Percentiles rank a stretch among this genome's conserved stretches.
Evolutionary conservation across 2,113 vertebrate genomes (phyloP).

Genomic region (Gobio gobio): DNA sequence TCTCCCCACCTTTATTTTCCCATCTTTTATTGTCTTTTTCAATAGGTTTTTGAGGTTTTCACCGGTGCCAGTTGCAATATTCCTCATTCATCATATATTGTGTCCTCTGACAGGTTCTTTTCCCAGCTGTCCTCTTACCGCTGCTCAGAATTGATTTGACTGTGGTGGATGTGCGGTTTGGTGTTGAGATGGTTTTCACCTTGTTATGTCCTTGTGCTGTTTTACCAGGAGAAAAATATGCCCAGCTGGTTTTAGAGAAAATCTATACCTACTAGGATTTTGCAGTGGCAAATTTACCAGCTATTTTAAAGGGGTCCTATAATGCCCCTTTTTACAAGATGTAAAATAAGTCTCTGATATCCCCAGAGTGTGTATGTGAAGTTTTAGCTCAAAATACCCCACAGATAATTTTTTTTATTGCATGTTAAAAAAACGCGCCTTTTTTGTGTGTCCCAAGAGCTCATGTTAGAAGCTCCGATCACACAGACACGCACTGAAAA

Average conservation of each 20-base stretch:
- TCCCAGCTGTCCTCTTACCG: conserved; percentile 58
- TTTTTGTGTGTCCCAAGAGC: too few species aligned
- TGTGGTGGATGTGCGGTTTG: conserved; percentile 39
- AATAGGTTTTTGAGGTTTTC: conserved; percentile 40
- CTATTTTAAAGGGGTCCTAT: background rate
- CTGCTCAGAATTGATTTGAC: conserved; percentile 46
- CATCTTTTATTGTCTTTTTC: conserved; percentile 20
- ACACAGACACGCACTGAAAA: too few species aligned
- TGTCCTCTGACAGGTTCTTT: conserved; percentile 41
- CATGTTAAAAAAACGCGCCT: too few species aligned
- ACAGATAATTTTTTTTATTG: too few species aligned
- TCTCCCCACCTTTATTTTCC: conserved; percentile 20
- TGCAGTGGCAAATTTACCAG: background rate
- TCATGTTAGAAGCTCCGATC: too few species aligned
- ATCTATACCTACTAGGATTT: background rate
- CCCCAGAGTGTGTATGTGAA: too few species aligned
- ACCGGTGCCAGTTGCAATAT: conserved; percentile 16
- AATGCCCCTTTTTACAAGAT: too few species aligned
- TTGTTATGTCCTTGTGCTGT: conserved; percentile 43
- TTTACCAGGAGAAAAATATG: conserved; percentile 10
- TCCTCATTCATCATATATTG: conserved; percentile 52
- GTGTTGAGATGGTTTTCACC: conserved; percentile 45
- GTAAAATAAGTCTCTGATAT: too few species aligned
- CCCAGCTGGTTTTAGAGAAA: background rate
- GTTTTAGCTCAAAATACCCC: too few species aligned